These are phyloP conservation scores for Lacerta agilis DNA, from an alignment of 2,797 vertebrate genomes.

Conservation along the genomic window DNA sequence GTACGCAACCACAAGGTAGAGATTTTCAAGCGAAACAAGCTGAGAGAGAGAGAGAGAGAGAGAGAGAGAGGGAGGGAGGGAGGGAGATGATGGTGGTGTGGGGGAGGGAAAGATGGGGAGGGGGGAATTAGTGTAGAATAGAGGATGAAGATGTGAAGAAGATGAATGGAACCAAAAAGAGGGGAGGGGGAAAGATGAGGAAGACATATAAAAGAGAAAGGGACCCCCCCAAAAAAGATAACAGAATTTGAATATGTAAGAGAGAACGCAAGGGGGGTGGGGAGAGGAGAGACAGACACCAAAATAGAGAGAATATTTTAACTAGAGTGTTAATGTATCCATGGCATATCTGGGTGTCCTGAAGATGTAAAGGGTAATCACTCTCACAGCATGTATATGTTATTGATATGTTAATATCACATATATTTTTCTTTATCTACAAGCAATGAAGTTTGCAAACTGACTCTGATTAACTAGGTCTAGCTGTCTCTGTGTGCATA, in stretches of 20 bases:
- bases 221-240: slow-evolving; percentile 59
- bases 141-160: slow-evolving; percentile 57
- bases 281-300: slow-evolving; percentile 34
- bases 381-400: slow-evolving; percentile 76
- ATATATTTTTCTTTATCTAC: slow-evolving; percentile 75
- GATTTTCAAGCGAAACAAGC: slow-evolving; percentile 80
- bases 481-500: slow-evolving; percentile 40
- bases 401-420: slow-evolving; percentile 81
- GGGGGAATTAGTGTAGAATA: slow-evolving; percentile 41
- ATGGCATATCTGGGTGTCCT: slow-evolving; percentile 52
- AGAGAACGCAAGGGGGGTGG: slow-evolving; percentile 14
- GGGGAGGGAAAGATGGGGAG: slow-evolving; percentile 33
- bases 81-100: slow-evolving; percentile 34
- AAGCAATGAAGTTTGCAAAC: slow-evolving; percentile 80
- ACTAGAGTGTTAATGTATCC: slow-evolving; percentile 50
- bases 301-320: slow-evolving; percentile 59
- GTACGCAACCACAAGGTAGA: slow-evolving; percentile 84
- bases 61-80: slow-evolving; percentile 52
- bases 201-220: slow-evolving; percentile 48
- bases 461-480: slow-evolving; percentile 66
- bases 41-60: slow-evolving; percentile 55
- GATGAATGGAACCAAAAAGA: slow-evolving; percentile 36
- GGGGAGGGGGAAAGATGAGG: slow-evolving; percentile 20
- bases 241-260: slow-evolving; percentile 51
- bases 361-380: slow-evolving; percentile 75